Evolutionary conservation across 2,797 vertebrate genomes (phyloP), one percentile per base, ranked within the genome.

Genomic region (Melanotaenia boesemani): DNA sequence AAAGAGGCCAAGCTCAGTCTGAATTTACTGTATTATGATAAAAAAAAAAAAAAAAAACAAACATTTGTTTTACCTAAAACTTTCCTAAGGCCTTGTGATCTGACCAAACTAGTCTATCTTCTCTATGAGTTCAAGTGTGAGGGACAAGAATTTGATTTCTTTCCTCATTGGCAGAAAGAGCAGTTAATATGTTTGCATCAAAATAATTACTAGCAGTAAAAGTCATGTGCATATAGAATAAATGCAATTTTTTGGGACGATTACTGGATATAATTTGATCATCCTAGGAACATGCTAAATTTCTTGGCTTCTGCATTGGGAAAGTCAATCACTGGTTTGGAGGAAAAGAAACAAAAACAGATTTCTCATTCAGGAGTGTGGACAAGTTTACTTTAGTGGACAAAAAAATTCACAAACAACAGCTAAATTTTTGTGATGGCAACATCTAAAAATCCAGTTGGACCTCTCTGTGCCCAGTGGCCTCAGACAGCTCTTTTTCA

Each of bases 401-500:
- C 11, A 52, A 60, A 20, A 7, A 20, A 66, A 24, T 62, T 34
- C 48, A 20, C 16, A 2, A 15, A 55, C 36, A 58, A 34, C 50
- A 63, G 32, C 69, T 61, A 60, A 64, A 70, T 12, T 36, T 73
- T 32, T 67, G 44, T 34, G 64, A 76, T 3, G 18, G 63, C 39
- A 20, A 81, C 71, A 66, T 71, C 70, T 56, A 62, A 24, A 24
- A 71, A 67, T 61, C 61, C 28, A 20, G 52, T 70, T 55, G 15
- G 61, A 39, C 28, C 65, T 44, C 56, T 39, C 44, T 52, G 39
- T 64, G 57, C 57, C 70, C 77, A 1, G 72, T 63, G 71, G 72
- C 76, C 80, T 77, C 74, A 0, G 24, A 37, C 32, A 78, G 52
- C 22, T 67, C 71, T 81, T 80, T 86, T 83, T 76, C 76, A 83